Base-by-base conservation (phyloP, 1,140 invertebrate species). In the Habropoda laboriosa region DNA sequence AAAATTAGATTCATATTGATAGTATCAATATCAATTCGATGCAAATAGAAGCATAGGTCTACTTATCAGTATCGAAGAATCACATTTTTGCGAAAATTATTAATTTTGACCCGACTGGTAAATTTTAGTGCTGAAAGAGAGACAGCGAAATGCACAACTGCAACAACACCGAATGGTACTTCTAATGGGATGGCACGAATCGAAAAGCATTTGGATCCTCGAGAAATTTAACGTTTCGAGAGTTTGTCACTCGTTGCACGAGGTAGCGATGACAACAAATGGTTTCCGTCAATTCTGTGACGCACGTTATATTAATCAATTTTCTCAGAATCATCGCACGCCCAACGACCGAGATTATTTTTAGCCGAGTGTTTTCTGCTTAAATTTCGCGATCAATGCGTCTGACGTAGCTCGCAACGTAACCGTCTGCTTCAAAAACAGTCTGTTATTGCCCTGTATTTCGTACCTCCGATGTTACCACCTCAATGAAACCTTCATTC, bases 261-360 rank as follows among this genome's bases (percentile, higher is more conserved):
- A n/a, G n/a, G 12, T 8, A 10, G 5, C 24, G 7, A 47, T 21
- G 42, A 47, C 18, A 47, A 18, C 27, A 67, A 51, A 38, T 40
- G 47, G 38, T 68, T 53, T 61, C 7, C 21, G 61, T 53, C 51
- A 7, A 16, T 21, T 32, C 21, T 35, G 24, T 71, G 51, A 71
- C 49, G 51, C 47, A 57, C 68, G 68, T n/a, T 13, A 57, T 55
- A 40, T 49, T 57, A 71, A 71, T 71, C 68, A 68, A 68, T 18
- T 68, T 68, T 51, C 66, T 30, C 35, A 51, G 68, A 71, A 71
- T 55, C 51, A 24, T n/a, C 24, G 49, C 12, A 18, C 68, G 66
- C 8, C 63, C 40, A 45, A 30, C n/a, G 24, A 47, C 60, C 24
- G 24, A 24, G 66, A 27, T 38, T 68, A 68, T 68, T 68, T 68